Base-by-base conservation (phyloP, 2,888 invertebrate species). In the Andrena praecox region DNA sequence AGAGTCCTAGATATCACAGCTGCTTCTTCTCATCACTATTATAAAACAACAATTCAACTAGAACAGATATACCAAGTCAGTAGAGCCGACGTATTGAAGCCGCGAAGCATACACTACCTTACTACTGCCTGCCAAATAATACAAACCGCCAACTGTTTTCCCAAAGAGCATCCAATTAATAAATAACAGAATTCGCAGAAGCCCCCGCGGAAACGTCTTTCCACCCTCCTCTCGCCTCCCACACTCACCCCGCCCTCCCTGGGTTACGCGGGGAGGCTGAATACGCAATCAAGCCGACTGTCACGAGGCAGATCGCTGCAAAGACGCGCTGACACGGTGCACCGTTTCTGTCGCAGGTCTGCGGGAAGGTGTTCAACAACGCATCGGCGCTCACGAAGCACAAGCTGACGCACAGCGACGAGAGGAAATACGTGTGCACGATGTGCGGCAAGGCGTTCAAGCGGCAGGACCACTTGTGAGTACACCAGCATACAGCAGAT, bases 371-470 rank as follows among this genome's bases (percentile, higher is more conserved):
- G 93, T 99, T 99, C 95, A 98, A 98, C 94, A 99, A 99, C 95
- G 98, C 99, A 89, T 99, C 99, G 91, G 99, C 99, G 85, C 95
- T 99, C 93, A 99, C 98, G 90, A 99, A 98, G 94, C 98, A 98
- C 95, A 99, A 99, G 95, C 96, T 99, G 94, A 99, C 99, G 89
- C 99, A 99, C 95, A 99, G 99, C 95, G 99, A 99, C 95, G 99
- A 99, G 94, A 95, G 99, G 91, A 98, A 98, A 94, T 99, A 99
- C 95, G 97, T 98, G 88, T 99, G 99, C 95, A 96, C 96, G 93
- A 97, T 99, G 94, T 99, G 99, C 95, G 97, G 98, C 87, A 99
- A 99, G 95, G 99, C 99, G 89, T 99, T 99, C 96, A 99, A 99
- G 95, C 96, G 99, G 94, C 99, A 99, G 95, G 99, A 99, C 95